Percentiles rank a stretch among this genome's conserved stretches.
phyloP scores from a whole-genome alignment of 2,113 vertebrate species.

The Indicator maculatus region DNA sequence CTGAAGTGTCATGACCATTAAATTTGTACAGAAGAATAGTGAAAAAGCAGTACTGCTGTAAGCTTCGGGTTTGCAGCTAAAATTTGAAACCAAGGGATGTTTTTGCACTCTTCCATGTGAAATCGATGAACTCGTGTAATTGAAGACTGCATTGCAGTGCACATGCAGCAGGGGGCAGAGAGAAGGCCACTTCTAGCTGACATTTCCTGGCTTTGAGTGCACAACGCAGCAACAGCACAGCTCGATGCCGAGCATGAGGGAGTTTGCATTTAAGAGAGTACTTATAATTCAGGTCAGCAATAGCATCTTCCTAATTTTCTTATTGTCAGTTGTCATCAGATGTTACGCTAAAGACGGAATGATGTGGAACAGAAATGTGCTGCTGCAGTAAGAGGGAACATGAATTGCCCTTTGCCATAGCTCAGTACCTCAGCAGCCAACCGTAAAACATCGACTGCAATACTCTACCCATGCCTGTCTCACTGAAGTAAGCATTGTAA shows the following conservation, averaged over 20 bases:
- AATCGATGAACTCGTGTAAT: neutral
- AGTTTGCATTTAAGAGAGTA: conserved; percentile 9
- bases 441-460: neutral
- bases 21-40: neutral
- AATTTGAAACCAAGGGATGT: neutral
- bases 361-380: neutral
- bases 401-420: neutral
- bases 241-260: neutral
- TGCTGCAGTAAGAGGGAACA: neutral
- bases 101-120: neutral
- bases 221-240: neutral
- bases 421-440: neutral
- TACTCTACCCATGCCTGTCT: neutral
- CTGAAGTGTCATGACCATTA: neutral
- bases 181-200: neutral
- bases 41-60: neutral
- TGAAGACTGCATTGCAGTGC: neutral
- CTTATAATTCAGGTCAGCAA: conserved; percentile 40
- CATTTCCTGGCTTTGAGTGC: neutral
- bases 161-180: neutral
- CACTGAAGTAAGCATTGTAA: neutral
- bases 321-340: conserved; percentile 52
- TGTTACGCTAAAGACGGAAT: conserved; percentile 41
- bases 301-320: conserved; percentile 28
- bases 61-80: neutral